Conservation (phyloP, 2,113 vertebrate species). For the Proteles cristata region DNA sequence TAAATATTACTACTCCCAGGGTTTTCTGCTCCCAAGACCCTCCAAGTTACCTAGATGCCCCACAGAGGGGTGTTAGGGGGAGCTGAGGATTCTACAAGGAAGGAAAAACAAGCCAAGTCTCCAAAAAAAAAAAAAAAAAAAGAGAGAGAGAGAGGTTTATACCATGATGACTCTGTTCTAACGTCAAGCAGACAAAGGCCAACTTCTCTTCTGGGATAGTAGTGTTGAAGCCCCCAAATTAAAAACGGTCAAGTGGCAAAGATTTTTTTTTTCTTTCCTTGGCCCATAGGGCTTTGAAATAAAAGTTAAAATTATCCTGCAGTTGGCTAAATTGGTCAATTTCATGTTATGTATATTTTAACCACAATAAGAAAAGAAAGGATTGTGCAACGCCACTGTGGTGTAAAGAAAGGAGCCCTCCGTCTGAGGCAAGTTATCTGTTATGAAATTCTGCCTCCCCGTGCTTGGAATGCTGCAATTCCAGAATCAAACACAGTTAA, state of each 20-base stretch:
- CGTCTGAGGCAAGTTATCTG: conserved; percentile 77
- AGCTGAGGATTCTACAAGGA: neutral
- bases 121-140: neutral
- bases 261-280: conserved; percentile 63
- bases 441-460: conserved; percentile 81
- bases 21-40: conserved; percentile 66
- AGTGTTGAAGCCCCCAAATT: neutral
- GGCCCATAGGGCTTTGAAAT: conserved; percentile 75
- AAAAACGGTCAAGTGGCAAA: conserved; percentile 20
- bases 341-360: neutral
- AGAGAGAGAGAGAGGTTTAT: neutral
- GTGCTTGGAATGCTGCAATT: conserved; percentile 80
- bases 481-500: conserved; percentile 81
- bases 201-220: neutral
- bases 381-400: conserved; percentile 76
- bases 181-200: conserved; percentile 41
- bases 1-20: conserved; percentile 79
- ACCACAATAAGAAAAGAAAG: neutral
- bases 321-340: neutral
- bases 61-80: neutral
- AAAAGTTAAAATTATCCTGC: conserved; percentile 63
- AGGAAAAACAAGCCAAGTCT: neutral
- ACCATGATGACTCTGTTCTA: neutral
- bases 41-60: conserved; percentile 50
- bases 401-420: conserved; percentile 75